These are phyloP conservation scores for Porites evermanni DNA, from an alignment of 92 coral and sea anemone genomes.

Conservation along the genomic window DNA sequence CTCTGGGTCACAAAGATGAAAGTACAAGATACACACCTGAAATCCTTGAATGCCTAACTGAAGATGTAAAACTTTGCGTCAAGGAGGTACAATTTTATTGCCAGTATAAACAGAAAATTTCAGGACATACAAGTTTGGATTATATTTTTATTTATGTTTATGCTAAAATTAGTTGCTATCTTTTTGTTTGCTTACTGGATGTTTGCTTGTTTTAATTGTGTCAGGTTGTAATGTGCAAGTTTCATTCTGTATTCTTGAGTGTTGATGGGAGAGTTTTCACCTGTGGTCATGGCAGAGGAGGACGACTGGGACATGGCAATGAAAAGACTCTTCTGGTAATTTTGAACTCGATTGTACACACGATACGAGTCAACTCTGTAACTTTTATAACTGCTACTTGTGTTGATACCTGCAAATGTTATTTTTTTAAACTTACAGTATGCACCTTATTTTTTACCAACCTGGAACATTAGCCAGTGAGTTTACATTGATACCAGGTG, in stretches of 20 bases:
- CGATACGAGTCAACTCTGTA: background rate
- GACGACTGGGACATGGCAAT: slow-evolving; percentile 93
- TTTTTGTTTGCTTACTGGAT: background rate
- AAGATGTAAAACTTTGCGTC: slow-evolving; percentile 57
- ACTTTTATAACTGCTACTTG: too few species aligned
- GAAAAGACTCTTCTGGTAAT: slow-evolving; percentile 90
- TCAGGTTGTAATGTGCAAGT: slow-evolving; percentile 94
- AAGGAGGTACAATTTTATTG: slow-evolving; percentile 54
- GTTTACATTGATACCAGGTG: too few species aligned
- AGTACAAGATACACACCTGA: slow-evolving; percentile 84
- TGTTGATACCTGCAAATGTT: background rate
- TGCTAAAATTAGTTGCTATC: too few species aligned
- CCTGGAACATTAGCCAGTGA: too few species aligned
- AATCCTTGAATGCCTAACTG: slow-evolving; percentile 69
- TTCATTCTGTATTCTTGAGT: slow-evolving; percentile 88
- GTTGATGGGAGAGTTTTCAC: slow-evolving; percentile 89
- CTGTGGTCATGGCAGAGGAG: slow-evolving; percentile 98
- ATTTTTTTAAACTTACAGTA: background rate
- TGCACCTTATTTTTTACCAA: background rate
- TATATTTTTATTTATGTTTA: too few species aligned
- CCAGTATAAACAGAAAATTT: background rate
- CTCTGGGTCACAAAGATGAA: slow-evolving; percentile 95
- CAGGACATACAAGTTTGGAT: background rate
- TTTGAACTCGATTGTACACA: background rate
- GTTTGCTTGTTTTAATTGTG: background rate